Conservation (phyloP, 2,797 vertebrate species). For the Amblyopsis hoosieri region DNA sequence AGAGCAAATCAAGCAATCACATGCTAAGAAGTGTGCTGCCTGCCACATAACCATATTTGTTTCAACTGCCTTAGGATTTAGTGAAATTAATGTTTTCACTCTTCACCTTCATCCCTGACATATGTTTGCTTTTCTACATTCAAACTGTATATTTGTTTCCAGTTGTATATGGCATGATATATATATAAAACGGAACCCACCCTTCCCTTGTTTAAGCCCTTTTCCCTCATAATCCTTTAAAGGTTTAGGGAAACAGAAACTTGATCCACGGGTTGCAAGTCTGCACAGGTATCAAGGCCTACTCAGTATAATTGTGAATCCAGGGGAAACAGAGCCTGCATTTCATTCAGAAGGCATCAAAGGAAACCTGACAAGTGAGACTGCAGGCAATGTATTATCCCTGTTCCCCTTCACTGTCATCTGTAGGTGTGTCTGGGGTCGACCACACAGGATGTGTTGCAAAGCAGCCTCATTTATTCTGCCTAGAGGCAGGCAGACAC, state of each 20-base stretch:
- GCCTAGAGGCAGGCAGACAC: constrained; percentile 36
- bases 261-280: constrained; percentile 57
- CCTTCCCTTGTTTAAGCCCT: constrained; percentile 15
- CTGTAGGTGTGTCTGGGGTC: constrained; percentile 53
- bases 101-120: too few relatives aligned
- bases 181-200: constrained; percentile 43
- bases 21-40: neutral
- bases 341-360: constrained; percentile 55
- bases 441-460: constrained; percentile 66
- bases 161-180: neutral
- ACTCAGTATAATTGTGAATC: constrained; percentile 50
- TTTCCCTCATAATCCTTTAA: constrained; percentile 19
- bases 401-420: constrained; percentile 51
- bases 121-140: too few relatives aligned
- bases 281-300: constrained; percentile 59
- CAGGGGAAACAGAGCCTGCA: constrained; percentile 55
- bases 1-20: constrained; percentile 26
- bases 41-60: constrained; percentile 4
- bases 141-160: too few relatives aligned
- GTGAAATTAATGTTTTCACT: too few relatives aligned
- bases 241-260: constrained; percentile 50
- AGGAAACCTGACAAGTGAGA: constrained; percentile 57
- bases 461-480: constrained; percentile 58
- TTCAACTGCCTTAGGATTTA: too few relatives aligned
- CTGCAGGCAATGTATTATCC: constrained; percentile 57